Conservation (phyloP, 2,888 invertebrate species). For the Globia sparganii region DNA sequence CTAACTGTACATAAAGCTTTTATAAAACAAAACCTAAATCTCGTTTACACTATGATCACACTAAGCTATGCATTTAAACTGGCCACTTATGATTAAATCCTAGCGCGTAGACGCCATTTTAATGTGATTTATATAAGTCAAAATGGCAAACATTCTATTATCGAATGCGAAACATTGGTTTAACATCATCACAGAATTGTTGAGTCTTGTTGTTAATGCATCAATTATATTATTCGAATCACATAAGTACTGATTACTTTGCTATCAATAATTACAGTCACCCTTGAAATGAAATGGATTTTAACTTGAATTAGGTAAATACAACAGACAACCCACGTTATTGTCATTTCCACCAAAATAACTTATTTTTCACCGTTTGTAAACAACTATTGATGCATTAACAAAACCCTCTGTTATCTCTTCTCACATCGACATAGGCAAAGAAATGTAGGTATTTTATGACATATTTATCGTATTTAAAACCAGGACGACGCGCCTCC, state of each 20-base stretch:
- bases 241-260: neutral
- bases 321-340: constrained; percentile 26
- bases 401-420: constrained; percentile 74
- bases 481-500: constrained; percentile 96
- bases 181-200: constrained; percentile 85
- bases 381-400: constrained; percentile 67
- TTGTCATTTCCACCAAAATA: constrained; percentile 43
- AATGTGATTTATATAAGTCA: constrained; percentile 68
- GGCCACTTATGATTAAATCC: constrained; percentile 78
- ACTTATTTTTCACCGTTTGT: neutral
- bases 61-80: constrained; percentile 86
- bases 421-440: constrained; percentile 79
- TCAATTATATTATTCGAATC: constrained; percentile 31
- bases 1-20: constrained; percentile 89
- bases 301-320: constrained; percentile 12
- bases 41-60: constrained; percentile 84
- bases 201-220: constrained; percentile 76
- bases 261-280: neutral
- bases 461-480: constrained; percentile 81
- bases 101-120: constrained; percentile 80
- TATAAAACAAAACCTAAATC: constrained; percentile 88
- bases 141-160: constrained; percentile 80
- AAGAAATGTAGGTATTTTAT: constrained; percentile 75
- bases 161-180: constrained; percentile 77
- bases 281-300: neutral